Evolutionary conservation across 2,888 invertebrate species (phyloP).

Genomic region (Protophormia terraenovae): DNA sequence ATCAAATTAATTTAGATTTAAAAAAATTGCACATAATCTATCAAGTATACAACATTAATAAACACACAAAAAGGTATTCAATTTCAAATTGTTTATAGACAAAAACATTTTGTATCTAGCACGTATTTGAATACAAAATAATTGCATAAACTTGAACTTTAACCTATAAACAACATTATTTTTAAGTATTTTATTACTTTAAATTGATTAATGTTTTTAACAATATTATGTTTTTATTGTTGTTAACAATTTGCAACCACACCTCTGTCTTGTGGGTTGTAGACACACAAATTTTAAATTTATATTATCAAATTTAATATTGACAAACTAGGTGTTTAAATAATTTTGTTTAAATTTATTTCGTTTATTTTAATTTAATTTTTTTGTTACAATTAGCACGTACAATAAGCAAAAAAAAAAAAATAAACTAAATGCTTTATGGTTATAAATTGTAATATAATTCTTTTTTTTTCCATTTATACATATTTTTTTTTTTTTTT

Average conservation of each 20-base stretch:
- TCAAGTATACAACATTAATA: neutral
- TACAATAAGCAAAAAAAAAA: slow-evolving; percentile 8
- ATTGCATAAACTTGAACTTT: slow-evolving; percentile 43
- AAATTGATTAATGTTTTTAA: neutral
- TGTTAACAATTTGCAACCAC: slow-evolving; percentile 22
- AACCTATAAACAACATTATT: slow-evolving; percentile 22
- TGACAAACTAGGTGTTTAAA: slow-evolving; percentile 55
- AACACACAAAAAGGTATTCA: too few relatives aligned
- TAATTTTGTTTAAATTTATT: slow-evolving; percentile 40
- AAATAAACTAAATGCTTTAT: slow-evolving; percentile 29
- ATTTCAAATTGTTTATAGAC: neutral
- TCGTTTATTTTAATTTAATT: neutral
- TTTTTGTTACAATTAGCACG: slow-evolving; percentile 44
- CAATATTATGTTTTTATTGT: neutral
- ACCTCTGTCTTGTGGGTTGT: neutral
- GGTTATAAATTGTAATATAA: slow-evolving; percentile 49
- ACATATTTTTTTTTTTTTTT: slow-evolving; percentile 4
- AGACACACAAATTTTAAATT: slow-evolving; percentile 11
- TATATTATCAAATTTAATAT: slow-evolving; percentile 18
- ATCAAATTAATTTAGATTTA: neutral
- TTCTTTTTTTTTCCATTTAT: neutral
- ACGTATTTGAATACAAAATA: neutral
- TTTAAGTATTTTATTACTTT: neutral
- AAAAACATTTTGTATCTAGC: neutral
- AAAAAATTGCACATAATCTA: neutral